phyloP scores from a whole-genome alignment of 2,888 invertebrate genomes.

The Drosophila neotestacea region DNA sequence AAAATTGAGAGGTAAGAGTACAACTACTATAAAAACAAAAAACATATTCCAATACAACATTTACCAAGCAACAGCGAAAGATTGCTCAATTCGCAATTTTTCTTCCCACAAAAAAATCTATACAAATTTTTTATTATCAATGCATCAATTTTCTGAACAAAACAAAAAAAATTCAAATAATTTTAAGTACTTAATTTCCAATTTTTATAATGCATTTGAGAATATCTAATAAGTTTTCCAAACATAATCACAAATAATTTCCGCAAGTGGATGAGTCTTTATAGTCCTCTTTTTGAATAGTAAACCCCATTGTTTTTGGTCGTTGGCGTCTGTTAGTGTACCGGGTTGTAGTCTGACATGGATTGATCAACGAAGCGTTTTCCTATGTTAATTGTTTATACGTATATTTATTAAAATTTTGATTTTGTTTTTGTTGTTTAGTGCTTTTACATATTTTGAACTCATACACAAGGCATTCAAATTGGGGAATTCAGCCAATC shows the following conservation, averaged over 20 bases:
- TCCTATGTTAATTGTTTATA: conserved; percentile 36
- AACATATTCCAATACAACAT: conserved; percentile 33
- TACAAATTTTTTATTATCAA: conserved; percentile 62
- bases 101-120: conserved; percentile 51
- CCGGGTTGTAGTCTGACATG: conserved; percentile 30
- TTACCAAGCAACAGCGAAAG: conserved; percentile 40
- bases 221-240: conserved; percentile 21
- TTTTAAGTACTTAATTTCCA: conserved; percentile 57
- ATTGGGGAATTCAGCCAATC: conserved; percentile 24
- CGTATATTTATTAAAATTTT: conserved; percentile 31
- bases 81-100: conserved; percentile 54
- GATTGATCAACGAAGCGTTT: conserved; percentile 37
- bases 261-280: conserved; percentile 25
- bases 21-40: conserved; percentile 67
- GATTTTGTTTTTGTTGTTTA: conserved; percentile 38
- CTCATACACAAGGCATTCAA: conserved; percentile 9
- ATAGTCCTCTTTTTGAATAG: conserved; percentile 41
- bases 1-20: conserved; percentile 86
- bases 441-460: conserved; percentile 23
- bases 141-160: conserved; percentile 36
- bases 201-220: conserved; percentile 52
- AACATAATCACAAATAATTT: conserved; percentile 33
- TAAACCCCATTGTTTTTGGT: conserved; percentile 26
- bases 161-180: conserved; percentile 29
- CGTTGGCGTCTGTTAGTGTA: neutral